These are phyloP conservation scores for Enteromius unitaeniatus DNA, from an alignment of 2,797 vertebrate species.

Conservation along the genomic window DNA sequence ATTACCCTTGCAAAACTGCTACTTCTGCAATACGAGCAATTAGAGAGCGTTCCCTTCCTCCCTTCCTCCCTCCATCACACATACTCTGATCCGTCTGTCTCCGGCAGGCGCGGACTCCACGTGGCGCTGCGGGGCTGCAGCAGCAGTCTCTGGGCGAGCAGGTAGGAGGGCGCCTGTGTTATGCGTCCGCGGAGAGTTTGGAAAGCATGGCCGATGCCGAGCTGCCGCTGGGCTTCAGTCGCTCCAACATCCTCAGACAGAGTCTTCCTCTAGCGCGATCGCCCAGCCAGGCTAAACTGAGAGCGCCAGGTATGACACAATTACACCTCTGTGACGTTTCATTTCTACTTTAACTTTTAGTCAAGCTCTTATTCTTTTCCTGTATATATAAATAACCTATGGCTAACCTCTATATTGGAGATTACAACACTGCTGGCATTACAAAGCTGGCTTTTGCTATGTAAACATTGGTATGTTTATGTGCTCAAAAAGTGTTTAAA, in stretches of 20 bases:
- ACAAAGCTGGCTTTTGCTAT: background rate
- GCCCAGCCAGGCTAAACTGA: conserved; percentile 93
- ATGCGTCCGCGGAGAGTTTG: conserved; percentile 92
- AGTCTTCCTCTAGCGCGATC: conserved; percentile 94
- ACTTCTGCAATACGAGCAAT: conserved; percentile 43
- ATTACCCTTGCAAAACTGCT: conserved; percentile 51
- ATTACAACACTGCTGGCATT: too few relatives aligned
- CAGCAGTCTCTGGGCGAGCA: conserved; percentile 88
- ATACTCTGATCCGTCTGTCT: conserved; percentile 35
- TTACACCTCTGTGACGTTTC: background rate
- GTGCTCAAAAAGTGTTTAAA: background rate
- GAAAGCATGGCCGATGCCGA: conserved; percentile 96
- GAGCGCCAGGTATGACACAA: conserved; percentile 86
- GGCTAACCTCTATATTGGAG: background rate
- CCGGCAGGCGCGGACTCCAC: conserved; percentile 76
- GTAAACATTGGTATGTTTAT: background rate
- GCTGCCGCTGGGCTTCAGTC: conserved; percentile 91
- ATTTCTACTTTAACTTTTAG: background rate
- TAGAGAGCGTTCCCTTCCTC: conserved; percentile 30
- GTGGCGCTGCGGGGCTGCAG: conserved; percentile 62
- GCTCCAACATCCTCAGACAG: conserved; percentile 97
- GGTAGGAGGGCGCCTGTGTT: conserved; percentile 86
- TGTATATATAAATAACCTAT: background rate
- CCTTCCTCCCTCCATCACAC: background rate
- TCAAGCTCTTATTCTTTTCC: background rate